Evolutionary conservation across 2,888 invertebrate species (phyloP).

Genomic region (Hylaea fasciaria): DNA sequence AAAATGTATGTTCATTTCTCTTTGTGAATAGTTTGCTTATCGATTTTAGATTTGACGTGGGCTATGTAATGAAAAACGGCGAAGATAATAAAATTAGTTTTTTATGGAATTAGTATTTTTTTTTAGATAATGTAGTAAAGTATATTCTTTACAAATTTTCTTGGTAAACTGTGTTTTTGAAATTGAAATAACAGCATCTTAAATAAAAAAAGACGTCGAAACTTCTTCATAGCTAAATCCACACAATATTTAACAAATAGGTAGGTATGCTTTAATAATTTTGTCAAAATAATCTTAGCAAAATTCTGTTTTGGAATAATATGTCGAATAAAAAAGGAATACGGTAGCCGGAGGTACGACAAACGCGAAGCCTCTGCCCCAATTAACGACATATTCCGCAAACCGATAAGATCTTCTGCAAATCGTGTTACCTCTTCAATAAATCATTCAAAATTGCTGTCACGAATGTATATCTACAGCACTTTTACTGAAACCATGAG

Average conservation of each 20-base stretch:
- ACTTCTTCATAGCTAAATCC: no score
- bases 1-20: constrained; percentile 47
- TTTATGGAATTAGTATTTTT: background rate
- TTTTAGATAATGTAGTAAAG: background rate
- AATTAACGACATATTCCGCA: constrained; percentile 36
- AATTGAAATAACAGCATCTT: no score
- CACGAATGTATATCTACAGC: constrained; percentile 34
- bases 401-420: constrained; percentile 37
- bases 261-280: no score
- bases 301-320: no score
- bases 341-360: no score
- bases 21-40: constrained; percentile 26
- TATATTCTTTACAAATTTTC: no score
- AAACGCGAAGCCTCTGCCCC: constrained; percentile 3
- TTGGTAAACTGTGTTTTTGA: no score
- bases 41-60: constrained; percentile 24
- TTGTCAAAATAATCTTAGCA: no score
- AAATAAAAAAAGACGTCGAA: no score
- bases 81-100: constrained; percentile 28
- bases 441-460: constrained; percentile 32
- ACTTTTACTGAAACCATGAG: constrained; percentile 40
- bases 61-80: constrained; percentile 19
- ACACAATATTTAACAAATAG: no score
- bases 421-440: constrained; percentile 26
- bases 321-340: no score